A percentile compares a stretch with the other conserved stretches of the same genome.
Conservation (phyloP, 2,888 invertebrate species). For the Cryptops parisi region DNA sequence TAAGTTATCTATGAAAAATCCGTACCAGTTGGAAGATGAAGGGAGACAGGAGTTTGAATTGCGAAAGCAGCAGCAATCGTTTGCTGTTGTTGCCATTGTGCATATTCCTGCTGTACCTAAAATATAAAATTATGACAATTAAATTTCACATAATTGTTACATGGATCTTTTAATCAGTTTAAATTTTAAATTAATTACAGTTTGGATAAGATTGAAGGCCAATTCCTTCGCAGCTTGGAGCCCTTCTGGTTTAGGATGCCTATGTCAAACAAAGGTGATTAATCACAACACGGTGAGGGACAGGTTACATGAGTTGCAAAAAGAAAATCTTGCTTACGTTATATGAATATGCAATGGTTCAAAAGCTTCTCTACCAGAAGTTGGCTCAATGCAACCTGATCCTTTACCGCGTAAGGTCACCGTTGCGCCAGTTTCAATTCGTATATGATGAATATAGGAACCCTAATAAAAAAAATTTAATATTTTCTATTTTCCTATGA, state of each 20-base stretch:
- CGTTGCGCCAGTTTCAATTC: slow-evolving; percentile 60
- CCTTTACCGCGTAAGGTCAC: slow-evolving; percentile 56
- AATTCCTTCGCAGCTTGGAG: slow-evolving; percentile 53
- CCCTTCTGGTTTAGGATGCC: slow-evolving; percentile 52
- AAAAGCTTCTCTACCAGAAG: slow-evolving; percentile 43
- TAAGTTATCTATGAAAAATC: neutral
- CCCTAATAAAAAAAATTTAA: slow-evolving; percentile 24
- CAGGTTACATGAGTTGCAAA: neutral
- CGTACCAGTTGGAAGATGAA: slow-evolving; percentile 16
- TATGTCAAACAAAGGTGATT: slow-evolving; percentile 22
- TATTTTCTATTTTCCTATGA: too few species aligned
- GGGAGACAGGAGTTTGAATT: slow-evolving; percentile 14
- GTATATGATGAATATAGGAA: slow-evolving; percentile 52
- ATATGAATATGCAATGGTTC: slow-evolving; percentile 62
- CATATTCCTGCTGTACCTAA: slow-evolving; percentile 17
- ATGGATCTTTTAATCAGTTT: neutral
- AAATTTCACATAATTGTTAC: neutral
- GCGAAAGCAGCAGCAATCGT: slow-evolving; percentile 15
- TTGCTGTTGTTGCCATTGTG: slow-evolving; percentile 19
- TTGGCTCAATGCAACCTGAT: slow-evolving; percentile 44
- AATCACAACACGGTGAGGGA: neutral
- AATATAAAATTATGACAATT: neutral
- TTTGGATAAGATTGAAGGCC: slow-evolving; percentile 62
- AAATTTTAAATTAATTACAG: slow-evolving; percentile 30
- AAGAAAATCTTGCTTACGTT: slow-evolving; percentile 38